Evolutionary conservation across 2,888 invertebrate genomes (phyloP).

Genomic region (Laspeyria flexula): DNA sequence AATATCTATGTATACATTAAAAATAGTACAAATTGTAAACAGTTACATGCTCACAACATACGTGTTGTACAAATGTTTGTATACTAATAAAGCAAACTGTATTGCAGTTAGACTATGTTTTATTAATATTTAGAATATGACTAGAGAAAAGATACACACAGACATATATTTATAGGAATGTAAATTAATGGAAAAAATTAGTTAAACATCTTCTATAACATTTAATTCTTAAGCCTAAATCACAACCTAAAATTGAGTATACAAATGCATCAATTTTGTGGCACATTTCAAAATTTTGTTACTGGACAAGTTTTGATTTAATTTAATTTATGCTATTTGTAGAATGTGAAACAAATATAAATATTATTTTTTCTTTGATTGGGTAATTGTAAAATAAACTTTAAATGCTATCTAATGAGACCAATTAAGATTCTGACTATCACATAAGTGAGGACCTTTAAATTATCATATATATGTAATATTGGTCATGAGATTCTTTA

Average conservation of each 20-base stretch:
- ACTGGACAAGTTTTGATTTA: background rate
- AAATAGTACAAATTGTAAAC: conserved; percentile 65
- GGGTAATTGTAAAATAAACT: too few species aligned
- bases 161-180: conserved; percentile 45
- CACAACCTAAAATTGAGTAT: conserved; percentile 78
- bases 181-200: conserved; percentile 35
- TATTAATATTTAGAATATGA: conserved; percentile 49
- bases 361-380: too few species aligned
- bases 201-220: conserved; percentile 28
- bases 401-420: background rate
- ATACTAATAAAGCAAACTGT: conserved; percentile 68
- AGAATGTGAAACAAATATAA: too few species aligned
- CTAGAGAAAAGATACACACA: conserved; percentile 59
- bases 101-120: conserved; percentile 75
- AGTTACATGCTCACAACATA: conserved; percentile 70
- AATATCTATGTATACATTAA: conserved; percentile 61
- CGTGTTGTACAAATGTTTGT: conserved; percentile 45
- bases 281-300: conserved; percentile 42
- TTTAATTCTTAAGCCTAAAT: conserved; percentile 62
- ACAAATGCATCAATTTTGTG: conserved; percentile 51
- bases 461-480: background rate
- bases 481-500: conserved; percentile 27
- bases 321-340: too few species aligned
- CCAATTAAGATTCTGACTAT: conserved; percentile 3
- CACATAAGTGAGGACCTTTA: background rate